Evolutionary conservation across 2,888 invertebrate genomes (phyloP).

Genomic region (Eumacrocentrus americanus): DNA sequence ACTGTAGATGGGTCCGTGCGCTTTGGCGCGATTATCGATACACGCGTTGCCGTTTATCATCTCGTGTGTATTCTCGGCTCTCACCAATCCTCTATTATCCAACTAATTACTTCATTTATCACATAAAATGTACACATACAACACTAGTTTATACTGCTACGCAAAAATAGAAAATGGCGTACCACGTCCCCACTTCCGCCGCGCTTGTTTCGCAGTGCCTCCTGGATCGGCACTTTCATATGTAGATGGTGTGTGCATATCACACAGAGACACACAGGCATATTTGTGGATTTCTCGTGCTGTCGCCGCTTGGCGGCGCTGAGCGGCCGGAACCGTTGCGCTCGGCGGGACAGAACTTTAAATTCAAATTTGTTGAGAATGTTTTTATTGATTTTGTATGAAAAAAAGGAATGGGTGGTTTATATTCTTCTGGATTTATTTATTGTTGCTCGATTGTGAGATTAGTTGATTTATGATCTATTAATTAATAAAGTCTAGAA

Average conservation of each 20-base stretch:
- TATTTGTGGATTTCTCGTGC: background rate
- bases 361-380: too few relatives aligned
- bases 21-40: constrained; percentile 40
- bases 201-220: constrained; percentile 51
- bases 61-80: constrained; percentile 38
- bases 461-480: too few relatives aligned
- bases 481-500: too few relatives aligned
- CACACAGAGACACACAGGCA: constrained; percentile 1
- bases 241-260: background rate
- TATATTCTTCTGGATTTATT: too few relatives aligned
- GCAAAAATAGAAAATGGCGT: constrained; percentile 61
- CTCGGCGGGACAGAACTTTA: too few relatives aligned
- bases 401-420: too few relatives aligned
- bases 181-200: constrained; percentile 45
- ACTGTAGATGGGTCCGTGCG: constrained; percentile 38
- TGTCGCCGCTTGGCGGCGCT: background rate
- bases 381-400: too few relatives aligned
- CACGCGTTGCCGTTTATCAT: constrained; percentile 50
- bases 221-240: constrained; percentile 42
- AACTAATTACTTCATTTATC: constrained; percentile 50
- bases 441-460: too few relatives aligned
- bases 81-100: constrained; percentile 35
- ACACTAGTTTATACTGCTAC: constrained; percentile 56
- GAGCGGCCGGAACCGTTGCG: background rate
- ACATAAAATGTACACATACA: constrained; percentile 56